Evolutionary conservation across 1,140 invertebrate genomes (phyloP), one percentile per base, ranked within the genome.

Genomic region (Solenopsis invicta): DNA sequence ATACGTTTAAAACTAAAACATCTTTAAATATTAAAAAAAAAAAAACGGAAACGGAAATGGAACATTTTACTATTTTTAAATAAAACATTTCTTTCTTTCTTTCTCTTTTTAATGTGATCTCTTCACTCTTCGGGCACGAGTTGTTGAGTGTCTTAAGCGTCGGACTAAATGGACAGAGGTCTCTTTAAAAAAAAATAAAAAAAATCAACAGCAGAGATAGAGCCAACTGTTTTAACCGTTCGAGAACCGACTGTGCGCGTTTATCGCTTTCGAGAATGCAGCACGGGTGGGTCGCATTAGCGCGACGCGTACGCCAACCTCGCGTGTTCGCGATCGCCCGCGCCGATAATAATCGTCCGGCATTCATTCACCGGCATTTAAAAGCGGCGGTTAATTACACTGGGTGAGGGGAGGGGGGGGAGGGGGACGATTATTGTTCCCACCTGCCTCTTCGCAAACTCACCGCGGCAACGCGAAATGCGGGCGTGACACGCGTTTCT

Each of bases 301-400:
- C 67, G 69, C 37, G 29, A n/a, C 59, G 34, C 78, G 37, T 50
- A 62, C 64, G 64, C 69, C 67, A 74, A 82, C 24, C 80, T 82
- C 24, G 80, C 80, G 80, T 82, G 80, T 48, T n/a, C 54, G 24
- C 67, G 78, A 48, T 59, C 78, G 77, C 6, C 16, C 77, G 67
- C 24, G 80, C 41, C 41, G 80, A 82, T 84, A 84, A 84, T 62
- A 84, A 84, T 84, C 45, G 69, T 71, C 45, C 41, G 69, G 18
- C 37, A 59, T 24, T 69, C 69, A 84, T 84, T 84, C 80, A 84
- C 18, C 80, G 80, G 41, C 71, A 56, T 84, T 84, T 74, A 75
- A 84, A 62, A 74, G 69, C 54, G 48, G 13, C 54, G 24, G 77
- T 87, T 89, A 91, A 89, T 89, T 88, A 89, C 87, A 71, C 61